Percentiles rank a stretch among this genome's conserved stretches.
phyloP scores from a whole-genome alignment of 2,797 vertebrate genomes.

The Botia kubotai region DNA sequence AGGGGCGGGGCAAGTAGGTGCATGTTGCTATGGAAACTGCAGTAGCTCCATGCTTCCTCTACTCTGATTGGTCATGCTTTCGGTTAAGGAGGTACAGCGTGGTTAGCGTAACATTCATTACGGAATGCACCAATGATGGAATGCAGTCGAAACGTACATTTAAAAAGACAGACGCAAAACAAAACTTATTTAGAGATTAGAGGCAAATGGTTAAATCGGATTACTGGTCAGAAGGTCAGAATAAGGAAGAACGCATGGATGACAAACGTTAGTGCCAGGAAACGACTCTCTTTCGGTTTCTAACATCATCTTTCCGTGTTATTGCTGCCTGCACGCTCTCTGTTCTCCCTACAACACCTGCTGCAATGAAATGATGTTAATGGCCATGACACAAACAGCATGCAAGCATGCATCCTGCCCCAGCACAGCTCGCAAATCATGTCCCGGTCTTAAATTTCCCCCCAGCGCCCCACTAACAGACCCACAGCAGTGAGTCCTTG shows the following conservation, averaged over 20 bases:
- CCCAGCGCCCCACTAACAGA: constrained; percentile 72
- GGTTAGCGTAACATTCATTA: constrained; percentile 59
- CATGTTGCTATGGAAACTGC: constrained; percentile 71
- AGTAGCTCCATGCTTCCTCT: constrained; percentile 71
- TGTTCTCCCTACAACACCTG: constrained; percentile 55
- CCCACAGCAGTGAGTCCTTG: constrained; percentile 92
- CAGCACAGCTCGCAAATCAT: constrained; percentile 63
- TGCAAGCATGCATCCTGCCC: constrained; percentile 93
- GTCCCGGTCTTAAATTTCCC: constrained; percentile 58
- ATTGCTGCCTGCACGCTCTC: constrained; percentile 35
- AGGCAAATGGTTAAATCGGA: constrained; percentile 46
- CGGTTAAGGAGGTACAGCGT: constrained; percentile 63
- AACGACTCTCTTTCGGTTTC: constrained; percentile 41
- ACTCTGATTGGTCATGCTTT: constrained; percentile 61
- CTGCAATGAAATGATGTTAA: constrained; percentile 83
- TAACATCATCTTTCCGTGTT: constrained; percentile 5
- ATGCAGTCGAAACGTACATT: neutral
- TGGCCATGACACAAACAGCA: constrained; percentile 84
- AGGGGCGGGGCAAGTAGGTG: constrained; percentile 58
- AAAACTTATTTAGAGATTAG: constrained; percentile 38
- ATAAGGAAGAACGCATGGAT: constrained; percentile 81
- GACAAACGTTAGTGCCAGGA: constrained; percentile 80
- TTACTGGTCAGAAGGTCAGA: constrained; percentile 28
- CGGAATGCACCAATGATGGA: constrained; percentile 37
- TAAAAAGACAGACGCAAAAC: constrained; percentile 17